Conservation (phyloP, 2,797 vertebrate genomes). For the Coilia nasus region DNA sequence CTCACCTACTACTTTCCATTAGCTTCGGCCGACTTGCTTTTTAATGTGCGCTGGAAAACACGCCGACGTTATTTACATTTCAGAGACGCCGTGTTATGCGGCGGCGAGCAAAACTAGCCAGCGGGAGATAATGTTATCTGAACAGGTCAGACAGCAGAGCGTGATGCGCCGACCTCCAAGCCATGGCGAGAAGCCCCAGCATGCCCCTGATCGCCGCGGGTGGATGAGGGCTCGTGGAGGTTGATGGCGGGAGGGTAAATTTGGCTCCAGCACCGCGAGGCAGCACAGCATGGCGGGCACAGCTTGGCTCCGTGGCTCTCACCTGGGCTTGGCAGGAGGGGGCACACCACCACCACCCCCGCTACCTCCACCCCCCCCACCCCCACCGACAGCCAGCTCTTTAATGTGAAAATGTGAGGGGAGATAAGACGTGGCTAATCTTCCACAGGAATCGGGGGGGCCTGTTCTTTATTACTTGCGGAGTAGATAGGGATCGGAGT, state of each 20-base stretch:
- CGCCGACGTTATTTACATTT: conserved; percentile 3
- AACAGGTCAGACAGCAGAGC: neutral
- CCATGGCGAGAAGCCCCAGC: neutral
- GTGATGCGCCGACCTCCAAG: neutral
- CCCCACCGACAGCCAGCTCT: conserved; percentile 50
- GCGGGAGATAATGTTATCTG: conserved; percentile 15
- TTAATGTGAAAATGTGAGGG: conserved; percentile 69
- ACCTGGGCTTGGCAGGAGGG: conserved; percentile 46
- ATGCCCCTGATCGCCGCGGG: neutral
- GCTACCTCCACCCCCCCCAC: neutral
- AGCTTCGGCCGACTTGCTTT: conserved; percentile 70
- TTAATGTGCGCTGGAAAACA: conserved; percentile 52
- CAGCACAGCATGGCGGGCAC: conserved; percentile 18
- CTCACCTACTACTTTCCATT: conserved; percentile 73
- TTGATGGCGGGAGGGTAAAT: conserved; percentile 42
- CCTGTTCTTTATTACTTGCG: conserved; percentile 70
- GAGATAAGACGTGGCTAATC: conserved; percentile 73
- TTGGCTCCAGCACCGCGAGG: neutral
- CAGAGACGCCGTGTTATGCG: neutral
- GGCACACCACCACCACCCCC: neutral
- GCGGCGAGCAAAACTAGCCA: neutral
- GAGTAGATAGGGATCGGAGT: conserved; percentile 71
- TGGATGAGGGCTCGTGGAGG: conserved; percentile 37
- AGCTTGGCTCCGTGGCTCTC: conserved; percentile 22
- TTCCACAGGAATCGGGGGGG: conserved; percentile 61